Evolutionary conservation across 2,113 vertebrate species (phyloP), one percentile per base, ranked within the genome.

Genomic region (Upupa epops): DNA sequence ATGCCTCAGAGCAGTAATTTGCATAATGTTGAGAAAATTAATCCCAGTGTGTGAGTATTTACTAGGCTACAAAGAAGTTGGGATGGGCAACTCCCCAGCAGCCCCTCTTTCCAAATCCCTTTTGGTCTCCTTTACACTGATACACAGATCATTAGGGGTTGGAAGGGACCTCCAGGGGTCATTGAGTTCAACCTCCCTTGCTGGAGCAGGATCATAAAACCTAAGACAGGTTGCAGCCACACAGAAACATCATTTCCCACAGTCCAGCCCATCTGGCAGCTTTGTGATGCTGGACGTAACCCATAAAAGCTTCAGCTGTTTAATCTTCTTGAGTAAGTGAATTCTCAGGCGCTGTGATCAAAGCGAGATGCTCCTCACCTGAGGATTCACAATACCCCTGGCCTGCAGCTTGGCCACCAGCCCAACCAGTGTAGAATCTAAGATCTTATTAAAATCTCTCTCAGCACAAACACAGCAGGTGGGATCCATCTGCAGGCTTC

Each of bases 301-400:
- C 42, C 82, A 76, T 94, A 90, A 96, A 88, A 94, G 36, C 46
- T 49, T 89, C 48, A 92, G 75, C 78, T 94, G 59, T 91, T 95
- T 79, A 70, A 69, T 95, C 73, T 77, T 80, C 69, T 73, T 69
- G 79, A 88, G 65, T 84, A 91, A 89, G 45, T 68, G 68, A 84
- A 37, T 89, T 77, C 66, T 84, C 51, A 40, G 78, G 90, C 63
- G 17, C 77, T 93, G 79, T 86, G 86, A 94, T 95, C 92, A 89
- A 87, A 88, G 69, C 73, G 93, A 85, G 86, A 60, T 71, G 42
- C 74, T 89, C 34, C 9, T 72, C 69, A 56, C 86, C 70, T 85
- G 65, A 75, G 54, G 71, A 45, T 49, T 82, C 56, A n/a, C 83
- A 83, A 3, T 77, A 46, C 56, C 46, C 81, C 78, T 0, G 51